Evolutionary conservation across 2,888 invertebrate species (phyloP), one percentile per base, ranked within the genome.

Genomic region (Machimus rusticus): DNA sequence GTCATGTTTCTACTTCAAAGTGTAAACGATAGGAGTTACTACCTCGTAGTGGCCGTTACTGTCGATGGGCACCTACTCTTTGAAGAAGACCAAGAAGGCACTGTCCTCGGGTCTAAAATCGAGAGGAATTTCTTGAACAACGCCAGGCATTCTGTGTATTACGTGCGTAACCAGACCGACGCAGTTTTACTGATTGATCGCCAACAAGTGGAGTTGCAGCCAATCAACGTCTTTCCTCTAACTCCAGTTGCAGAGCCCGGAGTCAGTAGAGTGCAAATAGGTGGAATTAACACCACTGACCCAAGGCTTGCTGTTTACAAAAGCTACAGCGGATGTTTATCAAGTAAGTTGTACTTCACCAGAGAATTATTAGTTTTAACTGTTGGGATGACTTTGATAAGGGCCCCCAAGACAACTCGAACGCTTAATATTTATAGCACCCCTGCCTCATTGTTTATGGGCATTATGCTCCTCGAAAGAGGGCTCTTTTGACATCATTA

Each of bases 321-420:
- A 91, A 96, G 97, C 89, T 98, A 97, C 92, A 97, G 96, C 90
- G 98, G 98, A 87, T 98, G 98, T 92, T 93, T 98, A 89, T 97
- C 98, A 89, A 98, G 98, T 98, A 93, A 95, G 95, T n/a, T n/a
- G n/a, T 94, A 43, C 51, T 74, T 43, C 86, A 87, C 86, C 79
- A 34, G 86, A 85, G 84, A 81, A 76, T 88, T 87, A 76, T 88
- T 81, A 82, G 82, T 87, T 57, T 66, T 37, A 77, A 86, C 34
- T 51, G 86, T 16, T 9, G 77, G 39, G 77, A 55, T 86, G 43
- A 88, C 81, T 82, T 86, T 86, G 87, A 86, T 87, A 82, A 79
- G 76, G 76, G 86, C 84, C 31, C 4, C 74, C 46, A 34, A n/a
- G 19, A 34, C 34, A 34, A 19, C 37, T 66, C 39, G 66, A 74